Percentiles rank a stretch among this genome's conserved stretches.
These are phyloP conservation scores for Cyprichromis sp. DNA, from an alignment of 2,113 vertebrate species.

Conservation along the genomic window DNA sequence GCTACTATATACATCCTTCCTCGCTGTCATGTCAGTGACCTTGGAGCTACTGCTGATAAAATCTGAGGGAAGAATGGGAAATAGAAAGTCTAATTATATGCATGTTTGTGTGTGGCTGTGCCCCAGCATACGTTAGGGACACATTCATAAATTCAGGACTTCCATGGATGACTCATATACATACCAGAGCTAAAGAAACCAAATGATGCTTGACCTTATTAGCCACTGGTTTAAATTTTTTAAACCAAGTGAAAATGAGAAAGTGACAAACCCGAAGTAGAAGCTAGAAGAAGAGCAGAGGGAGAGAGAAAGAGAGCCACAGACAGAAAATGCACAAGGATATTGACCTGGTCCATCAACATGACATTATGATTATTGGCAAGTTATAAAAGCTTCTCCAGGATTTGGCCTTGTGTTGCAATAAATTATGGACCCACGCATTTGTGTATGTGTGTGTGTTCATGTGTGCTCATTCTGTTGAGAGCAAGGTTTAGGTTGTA, in stretches of 20 bases:
- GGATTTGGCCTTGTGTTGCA: constrained; percentile 41
- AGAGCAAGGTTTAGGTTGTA: neutral
- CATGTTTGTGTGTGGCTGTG: neutral
- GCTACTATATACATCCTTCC: neutral
- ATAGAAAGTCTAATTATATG: neutral
- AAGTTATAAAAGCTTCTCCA: constrained; percentile 58
- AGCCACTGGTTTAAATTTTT: neutral
- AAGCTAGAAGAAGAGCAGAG: neutral
- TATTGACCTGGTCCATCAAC: constrained; percentile 61
- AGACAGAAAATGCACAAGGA: constrained; percentile 2
- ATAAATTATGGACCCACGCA: constrained; percentile 24
- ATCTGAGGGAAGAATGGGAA: neutral
- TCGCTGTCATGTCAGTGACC: constrained; percentile 33
- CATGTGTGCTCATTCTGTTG: neutral
- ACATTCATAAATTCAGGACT: neutral
- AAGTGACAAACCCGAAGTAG: neutral
- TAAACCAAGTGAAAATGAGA: neutral
- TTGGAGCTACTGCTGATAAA: constrained; percentile 2
- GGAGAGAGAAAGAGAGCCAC: neutral
- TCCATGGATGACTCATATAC: neutral
- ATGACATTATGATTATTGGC: constrained; percentile 65
- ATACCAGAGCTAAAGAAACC: neutral
- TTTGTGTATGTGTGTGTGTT: neutral
- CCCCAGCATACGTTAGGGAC: neutral
- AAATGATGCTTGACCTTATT: neutral